Evolutionary conservation across 2,888 invertebrate genomes (phyloP).

Genomic region (Agapostemon virescens): DNA sequence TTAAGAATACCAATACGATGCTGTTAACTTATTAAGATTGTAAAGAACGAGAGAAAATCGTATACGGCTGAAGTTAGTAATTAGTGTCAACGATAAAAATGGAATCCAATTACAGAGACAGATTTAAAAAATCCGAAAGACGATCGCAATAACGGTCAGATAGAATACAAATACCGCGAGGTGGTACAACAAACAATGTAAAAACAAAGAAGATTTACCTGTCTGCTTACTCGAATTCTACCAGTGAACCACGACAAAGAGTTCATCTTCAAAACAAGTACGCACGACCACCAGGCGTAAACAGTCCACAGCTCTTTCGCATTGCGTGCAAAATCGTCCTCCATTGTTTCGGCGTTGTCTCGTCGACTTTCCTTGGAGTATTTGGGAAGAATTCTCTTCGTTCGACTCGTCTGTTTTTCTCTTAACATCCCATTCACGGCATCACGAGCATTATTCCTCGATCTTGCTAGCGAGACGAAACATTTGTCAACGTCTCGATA

Average conservation of each 20-base stretch:
- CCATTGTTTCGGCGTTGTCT: slow-evolving; percentile 26
- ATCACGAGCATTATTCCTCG: slow-evolving; percentile 3
- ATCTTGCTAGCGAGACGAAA: not conserved
- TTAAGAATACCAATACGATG: too few species aligned
- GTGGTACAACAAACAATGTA: not conserved
- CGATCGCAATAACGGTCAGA: too few species aligned
- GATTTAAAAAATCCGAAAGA: too few species aligned
- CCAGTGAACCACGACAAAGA: slow-evolving; percentile 71
- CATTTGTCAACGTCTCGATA: slow-evolving; percentile 32
- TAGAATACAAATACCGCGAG: too few species aligned
- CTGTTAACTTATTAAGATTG: too few species aligned
- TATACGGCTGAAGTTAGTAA: too few species aligned
- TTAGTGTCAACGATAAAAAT: not conserved
- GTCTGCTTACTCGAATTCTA: slow-evolving; percentile 62
- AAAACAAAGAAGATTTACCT: slow-evolving; percentile 59
- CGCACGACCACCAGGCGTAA: slow-evolving; percentile 69
- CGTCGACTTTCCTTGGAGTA: not conserved
- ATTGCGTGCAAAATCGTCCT: slow-evolving; percentile 14
- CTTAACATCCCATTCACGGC: slow-evolving; percentile 3
- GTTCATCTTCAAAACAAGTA: slow-evolving; percentile 71
- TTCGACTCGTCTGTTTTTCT: not conserved
- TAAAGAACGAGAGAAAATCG: too few species aligned
- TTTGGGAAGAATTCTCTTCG: not conserved
- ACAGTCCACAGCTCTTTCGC: slow-evolving; percentile 58
- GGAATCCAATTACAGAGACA: too few species aligned